Evolutionary conservation across 2,888 invertebrate genomes (phyloP).

Genomic region (Drosophila villosipedis): DNA sequence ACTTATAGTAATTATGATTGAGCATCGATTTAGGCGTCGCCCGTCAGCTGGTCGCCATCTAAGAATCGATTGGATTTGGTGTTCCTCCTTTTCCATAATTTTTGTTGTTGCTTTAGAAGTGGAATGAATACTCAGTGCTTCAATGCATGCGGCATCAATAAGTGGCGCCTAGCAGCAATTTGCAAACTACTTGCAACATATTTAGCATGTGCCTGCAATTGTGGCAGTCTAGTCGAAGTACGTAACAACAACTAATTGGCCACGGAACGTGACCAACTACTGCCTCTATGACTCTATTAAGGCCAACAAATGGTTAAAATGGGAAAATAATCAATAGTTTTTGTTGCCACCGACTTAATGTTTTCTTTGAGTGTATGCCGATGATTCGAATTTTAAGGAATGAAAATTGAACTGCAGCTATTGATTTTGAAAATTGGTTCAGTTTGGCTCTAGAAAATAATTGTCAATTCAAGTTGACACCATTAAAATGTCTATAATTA

Average conservation of each 20-base stretch:
- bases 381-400: not conserved
- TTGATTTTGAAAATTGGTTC: not conserved
- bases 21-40: constrained; percentile 2
- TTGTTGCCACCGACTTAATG: not conserved
- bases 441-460: not conserved
- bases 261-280: constrained; percentile 13
- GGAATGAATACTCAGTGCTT: not conserved
- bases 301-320: not conserved
- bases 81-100: not conserved
- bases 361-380: not conserved
- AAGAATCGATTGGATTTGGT: constrained; percentile 5
- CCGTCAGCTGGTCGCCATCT: constrained; percentile 21
- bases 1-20: constrained; percentile 7
- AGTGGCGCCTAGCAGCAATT: constrained; percentile 35
- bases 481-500: not conserved
- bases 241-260: constrained; percentile 22
- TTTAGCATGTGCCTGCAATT: constrained; percentile 25
- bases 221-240: not conserved
- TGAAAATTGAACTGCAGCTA: not conserved
- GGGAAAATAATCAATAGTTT: not conserved
- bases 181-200: constrained; percentile 23
- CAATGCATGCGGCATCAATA: not conserved
- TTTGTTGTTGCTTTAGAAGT: not conserved
- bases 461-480: not conserved
- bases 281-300: not conserved